Evolutionary conservation across 2,797 vertebrate genomes (phyloP), one percentile per base, ranked within the genome.

Genomic region (Vireo griseus): DNA sequence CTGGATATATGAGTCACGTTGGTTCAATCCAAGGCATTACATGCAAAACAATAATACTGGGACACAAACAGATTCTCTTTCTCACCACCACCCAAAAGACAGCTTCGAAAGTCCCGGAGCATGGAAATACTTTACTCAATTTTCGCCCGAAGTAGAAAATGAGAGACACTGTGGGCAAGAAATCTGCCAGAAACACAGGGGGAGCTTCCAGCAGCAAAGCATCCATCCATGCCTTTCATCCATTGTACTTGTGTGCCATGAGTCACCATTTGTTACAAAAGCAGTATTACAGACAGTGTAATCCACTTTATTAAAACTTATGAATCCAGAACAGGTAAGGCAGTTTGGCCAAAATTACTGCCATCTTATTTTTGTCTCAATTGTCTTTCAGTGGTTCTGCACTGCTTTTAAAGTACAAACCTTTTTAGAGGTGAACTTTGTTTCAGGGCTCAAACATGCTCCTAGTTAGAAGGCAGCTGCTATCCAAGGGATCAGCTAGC

Each of bases 221-320:
- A 37, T 31, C 52, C 51, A 44, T 20, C 40, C 11, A 13, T 2
- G 11, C 33, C 31, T 69, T 82, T 63, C 16, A 84, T 22, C 5
- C 7, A 16, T 3, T 14, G 4, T 21, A 77, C 16, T 0, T 28
- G 8, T 10, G 16, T 57, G 39, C 9, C 16, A 6, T 4, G 10
- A 78, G 16, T 33, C 31, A 74, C 5, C 4, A 10, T 18, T n/a
- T 75, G 11, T 76, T 73, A 62, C 80, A 35, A 66, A 66, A 65
- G 25, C 25, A 42, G 22, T 47, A 65, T 37, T 78, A 55, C 55
- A 52, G 58, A 16, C 2, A 55, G 4, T 8, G 7, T 26, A 67
- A 92, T 35, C 8, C 9, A 74, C 16, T 85, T 87, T 2, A 61
- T 28, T 39, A 57, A 25, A 48, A 22, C 13, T 40, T 28, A 66